These are phyloP conservation scores for Hypsibius dujardini DNA, from an alignment of 1,140 invertebrate species.

Conservation along the genomic window DNA sequence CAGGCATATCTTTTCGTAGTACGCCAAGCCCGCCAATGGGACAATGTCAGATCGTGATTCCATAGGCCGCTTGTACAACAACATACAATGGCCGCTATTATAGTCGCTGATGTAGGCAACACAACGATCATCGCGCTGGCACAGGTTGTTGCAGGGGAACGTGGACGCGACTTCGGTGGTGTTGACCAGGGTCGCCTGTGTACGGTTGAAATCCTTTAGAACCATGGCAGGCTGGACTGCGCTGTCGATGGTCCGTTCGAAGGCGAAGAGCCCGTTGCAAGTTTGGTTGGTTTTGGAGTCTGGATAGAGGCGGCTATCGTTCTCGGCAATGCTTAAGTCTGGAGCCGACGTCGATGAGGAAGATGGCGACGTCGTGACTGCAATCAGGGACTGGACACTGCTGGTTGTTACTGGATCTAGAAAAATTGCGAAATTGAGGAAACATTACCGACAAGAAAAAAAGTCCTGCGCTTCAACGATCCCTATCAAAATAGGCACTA, in stretches of 20 bases:
- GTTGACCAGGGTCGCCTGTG: neutral
- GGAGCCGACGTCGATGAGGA: too few relatives aligned
- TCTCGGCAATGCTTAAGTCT: too few relatives aligned
- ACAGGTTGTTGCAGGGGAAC: neutral
- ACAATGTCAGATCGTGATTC: slow-evolving; percentile 25
- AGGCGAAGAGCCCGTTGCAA: neutral
- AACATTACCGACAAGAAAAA: too few relatives aligned
- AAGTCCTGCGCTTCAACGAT: too few relatives aligned
- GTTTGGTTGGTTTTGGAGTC: too few relatives aligned
- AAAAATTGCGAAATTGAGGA: too few relatives aligned
- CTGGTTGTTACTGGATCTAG: too few relatives aligned
- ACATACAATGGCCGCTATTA: neutral
- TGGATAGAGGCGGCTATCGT: too few relatives aligned
- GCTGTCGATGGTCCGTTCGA: slow-evolving; percentile 10
- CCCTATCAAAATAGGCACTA: too few relatives aligned
- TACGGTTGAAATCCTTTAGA: slow-evolving; percentile 4
- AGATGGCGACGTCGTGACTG: too few relatives aligned
- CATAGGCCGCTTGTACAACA: slow-evolving; percentile 4
- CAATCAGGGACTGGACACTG: too few relatives aligned
- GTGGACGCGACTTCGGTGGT: neutral
- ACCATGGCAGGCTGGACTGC: neutral
- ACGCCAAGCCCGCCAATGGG: slow-evolving; percentile 32
- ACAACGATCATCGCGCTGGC: neutral
- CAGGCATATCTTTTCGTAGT: slow-evolving; percentile 39
- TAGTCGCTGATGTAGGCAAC: slow-evolving; percentile 13